phyloP scores from a whole-genome alignment of 2,888 invertebrate species.

The Rhagonycha lutea region DNA sequence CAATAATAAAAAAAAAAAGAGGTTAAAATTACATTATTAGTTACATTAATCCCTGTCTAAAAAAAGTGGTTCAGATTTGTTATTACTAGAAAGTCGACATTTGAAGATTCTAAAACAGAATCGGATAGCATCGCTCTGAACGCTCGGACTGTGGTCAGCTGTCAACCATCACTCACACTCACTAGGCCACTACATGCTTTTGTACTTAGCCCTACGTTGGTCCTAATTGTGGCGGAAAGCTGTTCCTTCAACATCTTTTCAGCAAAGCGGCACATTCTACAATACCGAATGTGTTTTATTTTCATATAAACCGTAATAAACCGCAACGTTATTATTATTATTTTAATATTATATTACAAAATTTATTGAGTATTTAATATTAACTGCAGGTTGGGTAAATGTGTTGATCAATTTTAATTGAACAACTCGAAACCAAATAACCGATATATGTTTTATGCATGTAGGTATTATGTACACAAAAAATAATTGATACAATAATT shows the following conservation, averaged over 20 bases:
- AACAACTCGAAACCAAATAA: neutral
- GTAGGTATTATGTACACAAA: neutral
- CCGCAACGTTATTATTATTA: neutral
- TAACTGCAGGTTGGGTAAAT: neutral
- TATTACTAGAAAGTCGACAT: slow-evolving; percentile 17
- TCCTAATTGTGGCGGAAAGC: slow-evolving; percentile 56
- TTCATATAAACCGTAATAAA: neutral
- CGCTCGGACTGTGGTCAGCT: slow-evolving; percentile 54
- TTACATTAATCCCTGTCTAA: neutral
- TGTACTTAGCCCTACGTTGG: slow-evolving; percentile 56
- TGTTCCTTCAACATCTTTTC: slow-evolving; percentile 25
- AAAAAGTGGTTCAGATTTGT: neutral
- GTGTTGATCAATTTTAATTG: neutral
- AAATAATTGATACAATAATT: neutral
- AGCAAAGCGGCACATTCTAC: slow-evolving; percentile 38
- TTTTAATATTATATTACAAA: neutral
- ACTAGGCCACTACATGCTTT: slow-evolving; percentile 56
- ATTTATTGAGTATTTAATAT: neutral
- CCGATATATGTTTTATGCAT: neutral
- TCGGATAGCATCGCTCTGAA: slow-evolving; percentile 40
- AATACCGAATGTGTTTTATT: neutral
- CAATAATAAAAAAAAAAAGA: neutral
- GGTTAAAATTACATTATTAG: neutral
- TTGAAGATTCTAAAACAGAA: slow-evolving; percentile 29
- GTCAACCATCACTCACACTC: slow-evolving; percentile 57